Evolutionary conservation across 1,140 invertebrate species (phyloP).

Genomic region (Episyrphus balteatus): DNA sequence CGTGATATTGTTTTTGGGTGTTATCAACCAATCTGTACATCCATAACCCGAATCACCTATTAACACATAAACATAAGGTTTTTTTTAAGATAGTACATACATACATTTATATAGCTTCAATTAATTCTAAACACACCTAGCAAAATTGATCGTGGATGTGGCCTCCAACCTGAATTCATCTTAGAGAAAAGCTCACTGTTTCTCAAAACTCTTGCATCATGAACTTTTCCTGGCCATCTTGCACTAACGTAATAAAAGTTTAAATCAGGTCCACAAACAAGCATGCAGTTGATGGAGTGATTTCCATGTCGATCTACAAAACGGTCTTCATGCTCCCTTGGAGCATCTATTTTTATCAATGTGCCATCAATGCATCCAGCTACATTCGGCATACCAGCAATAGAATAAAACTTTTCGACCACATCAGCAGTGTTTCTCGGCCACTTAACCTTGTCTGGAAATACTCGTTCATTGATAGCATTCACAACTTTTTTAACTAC

Average conservation of each 20-base stretch:
- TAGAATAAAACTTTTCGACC: no score
- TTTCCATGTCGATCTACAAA: constrained; percentile 19
- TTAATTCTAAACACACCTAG: no score
- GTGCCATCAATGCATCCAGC: background rate
- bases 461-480: no score
- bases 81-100: no score
- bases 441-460: no score
- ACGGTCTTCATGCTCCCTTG: constrained; percentile 9
- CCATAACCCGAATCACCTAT: background rate
- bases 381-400: no score
- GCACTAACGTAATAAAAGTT: constrained; percentile 15
- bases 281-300: constrained; percentile 18
- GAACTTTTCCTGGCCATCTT: constrained; percentile 14
- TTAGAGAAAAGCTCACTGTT: constrained; percentile 8
- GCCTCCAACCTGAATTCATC: constrained; percentile 4
- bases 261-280: constrained; percentile 16
- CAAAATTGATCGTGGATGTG: no score
- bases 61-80: background rate
- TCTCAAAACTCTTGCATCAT: constrained; percentile 17
- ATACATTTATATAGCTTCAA: no score
- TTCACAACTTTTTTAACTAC: no score
- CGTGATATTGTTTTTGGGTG: no score
- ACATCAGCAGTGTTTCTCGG: no score
- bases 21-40: background rate
- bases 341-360: constrained; percentile 16